A percentile compares a stretch with the other conserved stretches of the same genome.
Evolutionary conservation across 1,140 invertebrate genomes (phyloP).

Genomic region (Microplitis demolitor): DNA sequence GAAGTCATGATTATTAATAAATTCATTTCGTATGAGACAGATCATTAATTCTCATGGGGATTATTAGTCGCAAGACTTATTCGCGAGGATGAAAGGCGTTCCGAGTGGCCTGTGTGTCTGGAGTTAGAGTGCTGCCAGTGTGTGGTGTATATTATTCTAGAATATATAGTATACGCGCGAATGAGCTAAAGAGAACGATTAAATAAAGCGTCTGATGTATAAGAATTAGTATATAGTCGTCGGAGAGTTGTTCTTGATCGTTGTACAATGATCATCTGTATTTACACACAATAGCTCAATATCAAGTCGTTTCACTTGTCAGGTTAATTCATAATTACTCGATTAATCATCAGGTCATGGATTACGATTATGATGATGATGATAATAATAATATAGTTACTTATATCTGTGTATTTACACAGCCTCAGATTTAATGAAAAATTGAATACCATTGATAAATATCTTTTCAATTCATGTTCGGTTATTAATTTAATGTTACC

Average conservation of each 20-base stretch:
- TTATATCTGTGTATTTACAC: neutral
- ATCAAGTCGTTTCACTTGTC: conserved; percentile 27
- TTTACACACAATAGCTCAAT: neutral
- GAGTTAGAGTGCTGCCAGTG: neutral
- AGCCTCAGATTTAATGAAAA: neutral
- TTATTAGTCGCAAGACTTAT: neutral
- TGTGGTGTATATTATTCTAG: no score
- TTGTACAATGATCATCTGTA: conserved; percentile 6
- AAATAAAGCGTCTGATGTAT: neutral
- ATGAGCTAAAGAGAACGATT: conserved; percentile 1
- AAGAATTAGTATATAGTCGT: neutral
- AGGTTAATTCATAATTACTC: conserved; percentile 31
- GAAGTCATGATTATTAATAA: conserved; percentile 31
- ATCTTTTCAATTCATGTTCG: conserved; percentile 18
- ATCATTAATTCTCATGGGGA: conserved; percentile 26
- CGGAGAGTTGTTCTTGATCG: conserved; percentile 1
- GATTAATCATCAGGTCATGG: conserved; percentile 14
- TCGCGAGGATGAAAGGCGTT: neutral
- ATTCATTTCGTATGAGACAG: conserved; percentile 28
- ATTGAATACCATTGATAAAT: conserved; percentile 27
- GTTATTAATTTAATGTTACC: no score
- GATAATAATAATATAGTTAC: no score
- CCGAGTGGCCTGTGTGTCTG: no score
- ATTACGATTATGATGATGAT: neutral
- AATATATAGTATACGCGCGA: conserved; percentile 6